A percentile compares a stretch with the other conserved stretches of the same genome.
Evolutionary conservation across 30 jellyfish, hydroid and myxozoan genomes (phyloP).

Genomic region (Pseudorhiza aurosa): DNA sequence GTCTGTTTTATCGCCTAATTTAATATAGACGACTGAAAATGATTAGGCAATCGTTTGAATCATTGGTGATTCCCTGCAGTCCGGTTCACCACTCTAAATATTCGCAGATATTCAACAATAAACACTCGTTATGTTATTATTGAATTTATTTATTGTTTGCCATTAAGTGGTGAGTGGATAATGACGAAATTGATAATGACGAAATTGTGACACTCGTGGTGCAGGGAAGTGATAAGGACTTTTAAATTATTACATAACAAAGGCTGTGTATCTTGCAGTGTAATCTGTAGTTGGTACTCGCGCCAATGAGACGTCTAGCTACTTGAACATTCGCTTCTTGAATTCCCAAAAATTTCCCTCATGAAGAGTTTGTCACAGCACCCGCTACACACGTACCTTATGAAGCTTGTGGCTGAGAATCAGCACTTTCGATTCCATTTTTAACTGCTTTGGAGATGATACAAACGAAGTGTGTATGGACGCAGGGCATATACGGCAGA

Average conservation of each 20-base stretch:
- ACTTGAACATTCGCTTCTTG: no score
- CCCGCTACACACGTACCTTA: no score
- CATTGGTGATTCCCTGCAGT: constrained; percentile 15
- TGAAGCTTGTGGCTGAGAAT: no score
- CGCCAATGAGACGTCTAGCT: background rate
- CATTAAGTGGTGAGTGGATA: constrained; percentile 52
- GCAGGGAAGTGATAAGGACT: constrained; percentile 21
- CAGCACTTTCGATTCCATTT: no score
- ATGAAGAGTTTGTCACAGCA: no score
- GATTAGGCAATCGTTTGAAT: constrained; percentile 39
- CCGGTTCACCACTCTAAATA: constrained; percentile 62
- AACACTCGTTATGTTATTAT: constrained; percentile 29
- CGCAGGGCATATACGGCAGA: no score
- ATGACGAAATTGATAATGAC: no score
- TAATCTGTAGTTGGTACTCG: constrained; percentile 11
- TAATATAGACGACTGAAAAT: background rate
- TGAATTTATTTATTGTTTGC: constrained; percentile 38
- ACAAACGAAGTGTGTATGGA: no score
- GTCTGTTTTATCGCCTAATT: constrained; percentile 12
- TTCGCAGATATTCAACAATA: constrained; percentile 43
- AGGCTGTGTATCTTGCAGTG: constrained; percentile 20
- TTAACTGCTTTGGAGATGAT: no score
- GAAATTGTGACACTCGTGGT: background rate
- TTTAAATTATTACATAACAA: constrained; percentile 28
- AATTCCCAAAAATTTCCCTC: no score